Base-by-base conservation (phyloP, 2,888 invertebrate species). In the Acanthopleura granulata region DNA sequence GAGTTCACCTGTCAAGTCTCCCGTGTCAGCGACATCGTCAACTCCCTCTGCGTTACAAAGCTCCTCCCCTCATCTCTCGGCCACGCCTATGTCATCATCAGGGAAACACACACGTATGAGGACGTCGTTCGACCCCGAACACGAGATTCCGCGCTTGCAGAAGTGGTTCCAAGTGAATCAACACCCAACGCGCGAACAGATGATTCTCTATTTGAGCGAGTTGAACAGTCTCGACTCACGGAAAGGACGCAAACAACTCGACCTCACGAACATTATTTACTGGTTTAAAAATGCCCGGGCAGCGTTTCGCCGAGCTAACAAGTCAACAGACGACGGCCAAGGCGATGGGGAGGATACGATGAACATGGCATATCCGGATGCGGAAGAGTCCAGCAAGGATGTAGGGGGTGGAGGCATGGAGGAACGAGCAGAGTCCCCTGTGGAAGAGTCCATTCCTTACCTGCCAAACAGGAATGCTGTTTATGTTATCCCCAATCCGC, bases 81-180 rank as follows among this genome's bases (percentile, higher is more conserved):
- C 66, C 16, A 27, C 25, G 22, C 16, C 29, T 6, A 15, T 66
- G 15, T 66, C 66, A 15, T 66, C 66, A 6, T 27, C 22, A 22
- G 66, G 27, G 27, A 66, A 66, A 27, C 66, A 66, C 66, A 89
- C 90, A 4, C 93, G 98, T 85, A 97, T 98, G 96, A 93, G 98
- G 82, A 98, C 98, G 25, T 97, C 97, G 88, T 98, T 98, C 87
- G 98, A 98, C 91, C 97, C 98, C 0, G 98, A 98, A 91, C 92
- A 97, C 86, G 99, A 99, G 91, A 91, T 99, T 79, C 98, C 99
- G 0, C 96, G 97, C 87, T 92, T 99, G 74, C 98, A 99, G 89
- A 93, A 96, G 83, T 99, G 99, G 98, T 99, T 99, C 92, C 93
- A 94, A 62, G 96, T 97, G 89, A 99, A 99, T 91, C 97, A 98